phyloP scores from a whole-genome alignment of 2,113 vertebrate genomes.

The Scatophagus argus region DNA sequence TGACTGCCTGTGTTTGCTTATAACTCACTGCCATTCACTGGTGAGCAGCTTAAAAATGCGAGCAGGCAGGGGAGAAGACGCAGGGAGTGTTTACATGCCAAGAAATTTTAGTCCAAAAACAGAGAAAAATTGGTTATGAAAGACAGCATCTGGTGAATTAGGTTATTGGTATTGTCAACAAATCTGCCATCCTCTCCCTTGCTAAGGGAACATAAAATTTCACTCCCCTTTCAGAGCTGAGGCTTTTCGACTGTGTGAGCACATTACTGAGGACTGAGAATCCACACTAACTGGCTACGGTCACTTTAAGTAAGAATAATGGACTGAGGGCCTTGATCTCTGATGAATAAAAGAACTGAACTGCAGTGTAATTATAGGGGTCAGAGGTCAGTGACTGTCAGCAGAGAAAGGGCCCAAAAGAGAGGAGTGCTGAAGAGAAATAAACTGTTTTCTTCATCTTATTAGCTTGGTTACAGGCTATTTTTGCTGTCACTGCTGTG shows the following conservation, averaged over 20 bases:
- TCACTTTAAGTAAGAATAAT: not conserved
- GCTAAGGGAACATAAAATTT: not conserved
- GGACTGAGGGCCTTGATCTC: not conserved
- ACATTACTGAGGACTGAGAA: no score
- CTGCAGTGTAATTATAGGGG: not conserved
- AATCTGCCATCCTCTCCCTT: not conserved
- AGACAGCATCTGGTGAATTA: slow-evolving; percentile 24
- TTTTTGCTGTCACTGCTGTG: not conserved
- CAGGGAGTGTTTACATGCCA: slow-evolving; percentile 18
- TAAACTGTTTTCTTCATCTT: not conserved
- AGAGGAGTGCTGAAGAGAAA: not conserved
- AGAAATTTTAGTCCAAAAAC: not conserved
- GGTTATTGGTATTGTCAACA: not conserved
- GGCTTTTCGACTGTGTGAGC: not conserved
- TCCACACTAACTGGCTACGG: not conserved
- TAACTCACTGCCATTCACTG: slow-evolving; percentile 19
- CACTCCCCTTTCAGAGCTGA: not conserved
- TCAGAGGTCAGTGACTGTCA: not conserved
- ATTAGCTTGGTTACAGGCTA: slow-evolving; percentile 11
- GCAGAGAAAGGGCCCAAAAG: not conserved
- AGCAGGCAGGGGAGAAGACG: not conserved
- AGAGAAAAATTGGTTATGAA: slow-evolving; percentile 2
- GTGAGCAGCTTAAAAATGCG: slow-evolving; percentile 9
- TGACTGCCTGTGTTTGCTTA: slow-evolving; percentile 9
- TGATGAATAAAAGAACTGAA: slow-evolving; percentile 11